These are phyloP conservation scores for Montipora cactus DNA, from an alignment of 64 coral and sea anemone genomes.

Conservation along the genomic window DNA sequence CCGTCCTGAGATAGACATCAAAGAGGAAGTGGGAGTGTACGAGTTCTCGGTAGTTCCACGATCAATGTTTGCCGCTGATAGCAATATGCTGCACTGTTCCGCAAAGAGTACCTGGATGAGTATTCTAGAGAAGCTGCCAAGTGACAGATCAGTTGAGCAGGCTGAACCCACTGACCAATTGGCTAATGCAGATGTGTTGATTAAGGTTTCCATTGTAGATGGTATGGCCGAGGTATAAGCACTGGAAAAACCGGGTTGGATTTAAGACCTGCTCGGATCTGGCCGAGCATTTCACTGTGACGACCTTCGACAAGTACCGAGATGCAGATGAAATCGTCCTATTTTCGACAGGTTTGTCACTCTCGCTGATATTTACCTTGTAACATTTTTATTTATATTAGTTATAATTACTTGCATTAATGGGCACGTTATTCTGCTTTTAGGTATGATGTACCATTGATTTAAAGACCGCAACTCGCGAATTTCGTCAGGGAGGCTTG, in stretches of 20 bases:
- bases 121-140: constrained; percentile 67
- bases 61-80: constrained; percentile 71
- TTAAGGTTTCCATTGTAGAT: constrained; percentile 10
- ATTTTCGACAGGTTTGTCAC: constrained; percentile 70
- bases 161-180: neutral
- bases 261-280: constrained; percentile 66
- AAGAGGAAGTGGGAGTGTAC: constrained; percentile 10
- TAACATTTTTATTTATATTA: constrained; percentile 8
- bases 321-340: constrained; percentile 41
- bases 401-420: constrained; percentile 55
- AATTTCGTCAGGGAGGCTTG: constrained; percentile 29
- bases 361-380: constrained; percentile 42
- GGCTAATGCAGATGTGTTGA: constrained; percentile 7
- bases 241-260: constrained; percentile 65
- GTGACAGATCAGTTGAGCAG: constrained; percentile 21
- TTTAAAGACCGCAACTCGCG: constrained; percentile 44
- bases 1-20: constrained; percentile 56
- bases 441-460: constrained; percentile 51
- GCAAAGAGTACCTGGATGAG: constrained; percentile 50
- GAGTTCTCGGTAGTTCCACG: constrained; percentile 17
- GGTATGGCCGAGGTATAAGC: constrained; percentile 71
- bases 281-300: constrained; percentile 62
- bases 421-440: constrained; percentile 43
- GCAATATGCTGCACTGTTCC: constrained; percentile 68
- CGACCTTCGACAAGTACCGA: constrained; percentile 54